phyloP scores from a whole-genome alignment of 2,888 invertebrate genomes.

The Leucophenga maculata region DNA sequence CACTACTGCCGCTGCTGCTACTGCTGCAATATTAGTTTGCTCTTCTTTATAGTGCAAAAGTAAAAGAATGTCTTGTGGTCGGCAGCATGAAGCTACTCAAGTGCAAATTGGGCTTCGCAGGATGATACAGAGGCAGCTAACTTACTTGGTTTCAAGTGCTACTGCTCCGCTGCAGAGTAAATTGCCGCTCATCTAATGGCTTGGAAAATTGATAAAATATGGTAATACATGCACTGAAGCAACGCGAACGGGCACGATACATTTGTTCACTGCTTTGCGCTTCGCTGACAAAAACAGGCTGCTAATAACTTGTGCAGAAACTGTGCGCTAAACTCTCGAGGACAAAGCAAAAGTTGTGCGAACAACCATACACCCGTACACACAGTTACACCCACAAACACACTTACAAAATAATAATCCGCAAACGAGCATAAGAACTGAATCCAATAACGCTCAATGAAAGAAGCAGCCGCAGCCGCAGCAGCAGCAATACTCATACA shows the following conservation, averaged over 20 bases:
- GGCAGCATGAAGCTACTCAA: constrained; percentile 50
- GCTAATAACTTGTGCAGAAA: constrained; percentile 65
- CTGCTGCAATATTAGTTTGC: constrained; percentile 31
- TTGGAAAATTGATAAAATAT: constrained; percentile 69
- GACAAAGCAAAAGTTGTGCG: constrained; percentile 60
- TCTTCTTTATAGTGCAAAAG: constrained; percentile 28
- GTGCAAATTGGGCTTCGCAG: constrained; percentile 60
- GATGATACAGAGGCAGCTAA: neutral
- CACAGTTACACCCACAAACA: no score
- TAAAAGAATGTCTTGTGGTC: constrained; percentile 20
- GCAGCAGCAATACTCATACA: constrained; percentile 39
- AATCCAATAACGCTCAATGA: constrained; percentile 66
- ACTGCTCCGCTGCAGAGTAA: constrained; percentile 55
- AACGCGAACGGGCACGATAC: constrained; percentile 29
- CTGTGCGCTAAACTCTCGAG: constrained; percentile 62
- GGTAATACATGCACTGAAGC: constrained; percentile 56
- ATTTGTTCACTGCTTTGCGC: constrained; percentile 19
- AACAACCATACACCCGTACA: constrained; percentile 54
- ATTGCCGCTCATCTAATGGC: constrained; percentile 65
- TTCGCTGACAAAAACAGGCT: constrained; percentile 62
- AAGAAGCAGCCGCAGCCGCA: constrained; percentile 38
- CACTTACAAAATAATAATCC: constrained; percentile 61
- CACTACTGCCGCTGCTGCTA: neutral
- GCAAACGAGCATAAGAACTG: constrained; percentile 62
- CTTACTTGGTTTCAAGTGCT: constrained; percentile 51